Evolutionary conservation across 2,113 vertebrate species (phyloP), one percentile per base, ranked within the genome.

Genomic region (Lampris incognitus): DNA sequence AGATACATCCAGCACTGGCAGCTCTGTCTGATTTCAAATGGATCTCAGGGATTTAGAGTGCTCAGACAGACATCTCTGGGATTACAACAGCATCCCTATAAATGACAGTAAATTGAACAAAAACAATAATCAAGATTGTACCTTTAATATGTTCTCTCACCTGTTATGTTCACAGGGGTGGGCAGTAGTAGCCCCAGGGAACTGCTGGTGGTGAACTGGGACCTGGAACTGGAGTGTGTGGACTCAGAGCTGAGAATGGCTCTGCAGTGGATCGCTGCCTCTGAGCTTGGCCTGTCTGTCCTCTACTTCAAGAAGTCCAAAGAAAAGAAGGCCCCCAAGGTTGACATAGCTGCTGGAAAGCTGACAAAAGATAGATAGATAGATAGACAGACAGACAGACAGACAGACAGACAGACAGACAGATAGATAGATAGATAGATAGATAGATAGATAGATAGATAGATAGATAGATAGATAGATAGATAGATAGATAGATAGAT

Each of bases 201-300:
- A 66, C 88, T 99, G 36, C 86, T 98, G 84, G 96, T 99, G 86
- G 91, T 98, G 69, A 99, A 99, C 91, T 96, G 96, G 64, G 97
- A 98, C 87, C 90, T 98, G 77, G 96, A 96, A 48, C 90, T 95
- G 0, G 96, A 95, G 24, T 89, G 94, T 54, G 93, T 95, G 0
- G 94, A 99, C 0, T 86, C 84, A 0, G 97, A 99, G 85, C 91
- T 99, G 39, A 92, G 96, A 75, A 93, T 95, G 55, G 95, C 95
- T 2, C 92, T 99, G 76, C 97, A 99, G 78, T 99, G 97, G 98
- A 97, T 99, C 7, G 97, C 98, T 0, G 98, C 97, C 49, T 99
- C 97, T 0, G 97, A 99, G 73, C 95, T 99, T 5, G 97, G 97
- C 8, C 94, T 98, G 40, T 94, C 96, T 11, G 93, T 92, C 2